Percentiles rank a stretch among this genome's conserved stretches.
Evolutionary conservation across 1,140 invertebrate species (phyloP).

Genomic region (Pseudoatta argentina): DNA sequence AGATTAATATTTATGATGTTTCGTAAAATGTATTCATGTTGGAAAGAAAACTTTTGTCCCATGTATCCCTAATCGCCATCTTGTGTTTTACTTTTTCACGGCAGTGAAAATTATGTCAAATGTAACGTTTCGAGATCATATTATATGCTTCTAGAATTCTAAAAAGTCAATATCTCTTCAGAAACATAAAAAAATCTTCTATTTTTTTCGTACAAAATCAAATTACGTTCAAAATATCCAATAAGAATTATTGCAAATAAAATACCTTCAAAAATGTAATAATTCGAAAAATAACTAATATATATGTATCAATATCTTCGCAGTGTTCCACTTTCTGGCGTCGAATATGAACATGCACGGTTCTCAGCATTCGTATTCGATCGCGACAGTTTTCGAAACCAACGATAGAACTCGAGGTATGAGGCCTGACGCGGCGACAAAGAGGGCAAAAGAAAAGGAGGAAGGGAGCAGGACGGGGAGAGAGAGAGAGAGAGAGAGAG

Average conservation of each 20-base stretch:
- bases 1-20: conserved; percentile 52
- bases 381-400: conserved; percentile 30
- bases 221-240: not conserved
- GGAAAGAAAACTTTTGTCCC: conserved; percentile 48
- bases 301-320: not conserved
- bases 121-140: conserved; percentile 7
- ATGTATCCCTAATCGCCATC: conserved; percentile 51
- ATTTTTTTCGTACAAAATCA: not conserved
- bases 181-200: not conserved
- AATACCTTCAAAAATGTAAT: not conserved
- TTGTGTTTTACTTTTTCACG: conserved; percentile 32
- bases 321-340: not conserved
- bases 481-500: conserved; percentile 14
- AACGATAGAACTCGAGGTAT: conserved; percentile 58
- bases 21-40: conserved; percentile 40
- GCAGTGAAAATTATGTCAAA: not conserved
- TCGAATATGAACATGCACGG: conserved; percentile 16
- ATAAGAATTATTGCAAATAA: not conserved
- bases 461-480: not conserved
- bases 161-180: conserved; percentile 6
- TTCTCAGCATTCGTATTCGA: conserved; percentile 20
- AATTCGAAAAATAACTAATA: not conserved
- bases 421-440: conserved; percentile 58
- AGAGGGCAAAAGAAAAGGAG: conserved; percentile 48
- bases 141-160: not conserved